Conservation (phyloP, 2,888 invertebrate species). For the Balanococcus diminutus region DNA sequence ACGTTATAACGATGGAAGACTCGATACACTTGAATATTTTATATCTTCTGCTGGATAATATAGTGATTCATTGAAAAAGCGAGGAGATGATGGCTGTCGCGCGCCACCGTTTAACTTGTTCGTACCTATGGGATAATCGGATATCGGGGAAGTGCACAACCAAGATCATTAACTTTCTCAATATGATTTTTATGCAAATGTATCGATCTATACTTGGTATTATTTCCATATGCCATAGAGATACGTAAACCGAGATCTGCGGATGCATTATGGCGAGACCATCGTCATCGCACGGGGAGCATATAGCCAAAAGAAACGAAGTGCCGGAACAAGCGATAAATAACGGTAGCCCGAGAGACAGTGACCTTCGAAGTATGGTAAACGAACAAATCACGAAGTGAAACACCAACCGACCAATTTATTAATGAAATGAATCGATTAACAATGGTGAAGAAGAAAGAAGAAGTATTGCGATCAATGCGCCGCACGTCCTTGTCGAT, state of each 20-base stretch:
- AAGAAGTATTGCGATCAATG: neutral
- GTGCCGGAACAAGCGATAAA: conserved; percentile 24
- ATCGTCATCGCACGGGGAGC: neutral
- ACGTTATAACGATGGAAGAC: neutral
- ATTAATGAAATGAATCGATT: conserved; percentile 11
- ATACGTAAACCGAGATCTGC: neutral
- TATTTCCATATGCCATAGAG: too few relatives aligned
- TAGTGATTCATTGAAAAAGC: neutral
- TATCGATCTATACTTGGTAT: too few relatives aligned
- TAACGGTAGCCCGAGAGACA: conserved; percentile 42
- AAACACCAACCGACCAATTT: neutral
- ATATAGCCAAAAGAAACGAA: neutral
- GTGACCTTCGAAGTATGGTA: neutral
- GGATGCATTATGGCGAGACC: neutral
- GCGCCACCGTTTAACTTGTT: neutral
- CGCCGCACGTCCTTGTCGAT: neutral
- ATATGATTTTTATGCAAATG: conserved; percentile 1
- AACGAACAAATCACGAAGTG: neutral
- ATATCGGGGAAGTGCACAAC: neutral
- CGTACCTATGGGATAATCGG: neutral
- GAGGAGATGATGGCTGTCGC: neutral
- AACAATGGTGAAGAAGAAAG: neutral
- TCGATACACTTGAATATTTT: neutral
- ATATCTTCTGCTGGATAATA: neutral
- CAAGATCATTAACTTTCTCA: neutral